Percentiles rank a stretch among this genome's conserved stretches.
Evolutionary conservation across 2,888 invertebrate species (phyloP).

Genomic region (Elegia similella): DNA sequence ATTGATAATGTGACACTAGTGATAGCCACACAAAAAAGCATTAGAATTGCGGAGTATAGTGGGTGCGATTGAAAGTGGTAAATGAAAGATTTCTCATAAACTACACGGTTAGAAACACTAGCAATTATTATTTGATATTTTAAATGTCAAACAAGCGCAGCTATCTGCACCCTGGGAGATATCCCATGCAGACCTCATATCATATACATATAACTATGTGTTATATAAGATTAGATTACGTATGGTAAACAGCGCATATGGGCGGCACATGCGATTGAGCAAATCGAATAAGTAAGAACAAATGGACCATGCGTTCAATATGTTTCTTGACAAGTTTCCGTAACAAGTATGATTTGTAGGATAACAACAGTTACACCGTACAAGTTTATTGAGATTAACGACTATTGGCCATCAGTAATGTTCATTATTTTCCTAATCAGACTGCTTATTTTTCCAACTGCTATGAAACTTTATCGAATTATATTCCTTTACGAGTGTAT

Average conservation of each 20-base stretch:
- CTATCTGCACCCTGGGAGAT: background rate
- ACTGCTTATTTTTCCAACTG: background rate
- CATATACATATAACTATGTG: background rate
- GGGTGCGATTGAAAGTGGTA: too few relatives aligned
- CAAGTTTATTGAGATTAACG: background rate
- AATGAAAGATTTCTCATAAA: too few relatives aligned
- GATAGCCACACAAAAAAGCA: too few relatives aligned
- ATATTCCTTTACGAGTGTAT: too few relatives aligned
- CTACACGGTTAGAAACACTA: too few relatives aligned
- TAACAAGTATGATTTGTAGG: background rate
- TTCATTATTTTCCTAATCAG: background rate
- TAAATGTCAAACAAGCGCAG: too few relatives aligned
- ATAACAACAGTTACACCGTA: background rate
- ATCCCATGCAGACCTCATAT: background rate
- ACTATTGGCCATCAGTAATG: background rate
- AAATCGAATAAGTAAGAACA: background rate
- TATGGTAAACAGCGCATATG: background rate
- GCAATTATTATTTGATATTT: too few relatives aligned
- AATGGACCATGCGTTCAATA: background rate
- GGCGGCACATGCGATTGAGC: background rate
- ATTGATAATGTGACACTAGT: too few relatives aligned
- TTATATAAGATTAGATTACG: too few relatives aligned
- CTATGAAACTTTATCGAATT: background rate
- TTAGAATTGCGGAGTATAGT: too few relatives aligned
- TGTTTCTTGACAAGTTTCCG: background rate